Evolutionary conservation across 2,797 vertebrate species (phyloP).

Genomic region (Geotrypetes seraphini): DNA sequence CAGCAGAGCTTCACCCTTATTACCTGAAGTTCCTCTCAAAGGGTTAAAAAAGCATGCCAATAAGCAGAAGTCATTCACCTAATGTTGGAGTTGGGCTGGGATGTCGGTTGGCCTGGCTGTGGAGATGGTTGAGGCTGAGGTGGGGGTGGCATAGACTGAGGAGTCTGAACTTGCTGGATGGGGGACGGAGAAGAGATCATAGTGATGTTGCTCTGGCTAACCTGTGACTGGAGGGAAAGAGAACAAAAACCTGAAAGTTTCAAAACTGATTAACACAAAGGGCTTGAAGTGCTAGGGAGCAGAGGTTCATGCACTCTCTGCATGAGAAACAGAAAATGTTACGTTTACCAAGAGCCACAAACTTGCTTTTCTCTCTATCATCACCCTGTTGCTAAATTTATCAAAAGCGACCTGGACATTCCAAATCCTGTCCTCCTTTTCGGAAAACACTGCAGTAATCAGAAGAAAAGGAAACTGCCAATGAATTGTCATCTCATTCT

Average conservation of each 20-base stretch:
- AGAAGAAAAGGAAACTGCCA: too few relatives aligned
- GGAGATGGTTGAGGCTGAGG: slow-evolving; percentile 82
- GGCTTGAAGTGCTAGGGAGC: slow-evolving; percentile 5
- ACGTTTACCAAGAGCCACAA: too few relatives aligned
- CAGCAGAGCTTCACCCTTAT: neutral
- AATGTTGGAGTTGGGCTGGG: slow-evolving; percentile 85
- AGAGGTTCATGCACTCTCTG: too few relatives aligned
- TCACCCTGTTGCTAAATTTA: neutral
- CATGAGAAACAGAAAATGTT: slow-evolving; percentile 5
- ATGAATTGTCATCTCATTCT: too few relatives aligned
- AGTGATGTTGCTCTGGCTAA: slow-evolving; percentile 57
- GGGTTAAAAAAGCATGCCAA: neutral
- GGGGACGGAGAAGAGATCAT: slow-evolving; percentile 90
- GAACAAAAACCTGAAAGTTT: neutral
- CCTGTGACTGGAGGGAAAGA: slow-evolving; percentile 43
- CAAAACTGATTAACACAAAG: slow-evolving; percentile 15
- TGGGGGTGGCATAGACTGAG: slow-evolving; percentile 84
- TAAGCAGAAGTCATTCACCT: too few relatives aligned
- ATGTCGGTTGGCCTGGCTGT: slow-evolving; percentile 72
- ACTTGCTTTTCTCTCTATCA: neutral
- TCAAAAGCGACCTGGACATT: too few relatives aligned
- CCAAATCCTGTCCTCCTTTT: too few relatives aligned
- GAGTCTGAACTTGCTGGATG: slow-evolving; percentile 74
- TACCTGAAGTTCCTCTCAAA: neutral
- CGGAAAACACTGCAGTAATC: too few relatives aligned